Evolutionary conservation across 2,797 vertebrate genomes (phyloP), one percentile per base, ranked within the genome.

Genomic region (Furcifer pardalis): DNA sequence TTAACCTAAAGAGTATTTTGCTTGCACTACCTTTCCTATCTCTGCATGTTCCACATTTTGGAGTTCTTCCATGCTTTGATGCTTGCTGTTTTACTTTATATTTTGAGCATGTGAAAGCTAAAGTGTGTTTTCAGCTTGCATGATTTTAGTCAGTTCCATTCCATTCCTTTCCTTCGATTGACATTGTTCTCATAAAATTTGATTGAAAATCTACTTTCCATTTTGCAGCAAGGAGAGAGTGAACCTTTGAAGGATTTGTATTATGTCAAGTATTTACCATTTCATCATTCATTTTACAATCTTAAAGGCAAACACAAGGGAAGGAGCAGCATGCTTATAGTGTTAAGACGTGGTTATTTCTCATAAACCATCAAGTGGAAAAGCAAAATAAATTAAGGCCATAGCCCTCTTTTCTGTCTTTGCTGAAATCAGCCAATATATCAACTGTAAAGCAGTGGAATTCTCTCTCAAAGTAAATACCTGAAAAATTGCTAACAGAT

Each of bases 91-190:
- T 71, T 78, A 25, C 30, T 83, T 66, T 40, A n/a, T 89, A 17
- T 56, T 80, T 56, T 65, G 56, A 27, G 72, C 86, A 82, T 86
- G 89, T 13, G 0, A 84, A 84, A 37, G 69, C 82, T 80, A 82
- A 89, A 79, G 77, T 44, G 5, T 72, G 56, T 15, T 77, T 77
- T 80, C 72, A 72, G 92, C 62, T 63, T 84, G 94, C 95, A 95
- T 94, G 94, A 79, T 59, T 90, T 85, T 35, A 66, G 85, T 90
- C 75, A 82, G 80, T 30, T 87, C 86, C 60, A 37, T 83, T 73
- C 8, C 21, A 46, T 88, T 79, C 68, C 65, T 30, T 73, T 83
- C 87, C 86, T 90, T 56, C 85, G 77, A 88, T 73, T 73, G 83
- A 87, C 71, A 52, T 42, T 37, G 21, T 63, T 84, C 74, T 32